Base-by-base conservation (phyloP, 2,797 vertebrate species). In the Gallirallus australis region DNA sequence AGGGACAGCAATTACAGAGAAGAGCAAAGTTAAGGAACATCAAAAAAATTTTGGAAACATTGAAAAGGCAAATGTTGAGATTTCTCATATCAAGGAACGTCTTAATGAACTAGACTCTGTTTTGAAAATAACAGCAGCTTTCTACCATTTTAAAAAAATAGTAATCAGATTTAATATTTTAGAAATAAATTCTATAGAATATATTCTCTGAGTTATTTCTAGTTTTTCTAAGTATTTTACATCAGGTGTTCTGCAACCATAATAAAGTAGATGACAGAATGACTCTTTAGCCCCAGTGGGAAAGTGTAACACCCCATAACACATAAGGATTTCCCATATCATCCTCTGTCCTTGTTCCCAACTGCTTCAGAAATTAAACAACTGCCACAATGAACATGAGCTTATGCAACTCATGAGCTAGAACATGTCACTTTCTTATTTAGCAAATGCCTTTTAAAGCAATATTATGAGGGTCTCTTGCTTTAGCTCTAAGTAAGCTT, bases 161-260 rank as follows among this genome's bases (percentile, higher is more conserved):
- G 78, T 31, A 76, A 93, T 95, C 70, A 56, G 79, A 83, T 96
- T 94, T 94, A 82, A 9, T 93, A 94, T 82, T 96, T 96, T 89
- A 94, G 96, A 92, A 96, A 97, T 96, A 96, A 95, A 79, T 91
- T 94, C 63, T 94, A 59, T 95, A 96, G 84, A 93, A 96, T 96
- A 97, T 96, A 96, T 45, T 95, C 89, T 96, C 86, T 97, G 82
- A 92, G 69, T 94, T 96, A 95, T 78, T 91, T 90, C 65, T 92
- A 86, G 31, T 37, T 89, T 91, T 94, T 73, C n/a, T 39, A 80
- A 90, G 63, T 96, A 91, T 88, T 95, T 95, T 96, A 96, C 68
- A 94, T 94, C 78, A 89, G 31, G 65, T 86, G 53, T 87, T 82
- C 85, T 93, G 69, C 61, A 89, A 82, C 52, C 15, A 15, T 39